These are phyloP conservation scores for Marasmarcha lunaedactyla DNA, from an alignment of 2,888 invertebrate species.

Conservation along the genomic window DNA sequence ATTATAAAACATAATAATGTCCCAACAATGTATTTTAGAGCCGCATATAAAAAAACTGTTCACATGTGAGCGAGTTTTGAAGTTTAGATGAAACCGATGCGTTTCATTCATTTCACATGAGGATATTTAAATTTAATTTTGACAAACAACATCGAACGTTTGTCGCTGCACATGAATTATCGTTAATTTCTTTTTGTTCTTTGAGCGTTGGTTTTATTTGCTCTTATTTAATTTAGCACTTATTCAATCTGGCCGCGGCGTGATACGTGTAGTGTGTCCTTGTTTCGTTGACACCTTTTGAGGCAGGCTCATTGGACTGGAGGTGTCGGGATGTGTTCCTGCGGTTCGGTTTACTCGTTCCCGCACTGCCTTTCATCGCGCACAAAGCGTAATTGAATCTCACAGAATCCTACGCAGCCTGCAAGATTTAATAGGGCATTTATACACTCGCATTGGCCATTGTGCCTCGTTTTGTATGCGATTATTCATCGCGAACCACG, in stretches of 20 bases:
- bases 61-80: too few relatives aligned
- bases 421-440: slow-evolving; percentile 71
- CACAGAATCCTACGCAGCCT: slow-evolving; percentile 66
- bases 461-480: slow-evolving; percentile 62
- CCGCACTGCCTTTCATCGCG: slow-evolving; percentile 60
- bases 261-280: slow-evolving; percentile 49
- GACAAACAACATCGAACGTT: slow-evolving; percentile 39
- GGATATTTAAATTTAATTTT: slow-evolving; percentile 13
- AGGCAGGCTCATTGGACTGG: slow-evolving; percentile 64
- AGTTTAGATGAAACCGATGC: too few relatives aligned
- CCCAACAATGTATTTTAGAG: neutral
- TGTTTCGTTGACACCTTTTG: slow-evolving; percentile 64
- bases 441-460: slow-evolving; percentile 69
- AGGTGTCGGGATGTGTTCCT: slow-evolving; percentile 68
- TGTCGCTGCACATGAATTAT: neutral
- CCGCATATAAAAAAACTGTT: neutral
- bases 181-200: neutral
- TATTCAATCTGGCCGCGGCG: slow-evolving; percentile 63
- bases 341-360: slow-evolving; percentile 61
- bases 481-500: slow-evolving; percentile 56
- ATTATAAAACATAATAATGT: too few relatives aligned
- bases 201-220: slow-evolving; percentile 47
- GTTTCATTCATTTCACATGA: slow-evolving; percentile 11
- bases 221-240: slow-evolving; percentile 69
- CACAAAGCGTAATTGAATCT: slow-evolving; percentile 71